These are phyloP conservation scores for Decapterus maruadsi DNA, from an alignment of 2,797 vertebrate genomes.

Conservation along the genomic window DNA sequence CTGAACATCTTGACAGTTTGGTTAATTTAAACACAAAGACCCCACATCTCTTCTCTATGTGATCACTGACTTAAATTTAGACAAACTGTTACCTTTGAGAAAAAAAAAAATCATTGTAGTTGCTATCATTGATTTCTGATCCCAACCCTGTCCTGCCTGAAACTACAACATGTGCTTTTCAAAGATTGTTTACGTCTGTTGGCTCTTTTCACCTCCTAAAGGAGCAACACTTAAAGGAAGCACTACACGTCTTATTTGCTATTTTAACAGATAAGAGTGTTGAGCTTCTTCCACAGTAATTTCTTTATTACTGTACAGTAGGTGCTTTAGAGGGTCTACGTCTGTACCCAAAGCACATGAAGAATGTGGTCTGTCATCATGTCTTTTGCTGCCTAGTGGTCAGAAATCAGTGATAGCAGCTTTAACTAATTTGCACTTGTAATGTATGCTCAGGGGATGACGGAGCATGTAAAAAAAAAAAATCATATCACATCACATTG, in stretches of 20 bases:
- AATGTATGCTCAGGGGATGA: conserved; percentile 19
- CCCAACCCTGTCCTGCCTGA: background rate
- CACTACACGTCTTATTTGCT: background rate
- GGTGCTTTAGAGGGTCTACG: background rate
- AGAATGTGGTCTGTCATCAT: background rate
- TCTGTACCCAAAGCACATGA: background rate
- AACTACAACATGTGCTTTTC: background rate
- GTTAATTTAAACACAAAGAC: background rate
- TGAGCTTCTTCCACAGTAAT: background rate
- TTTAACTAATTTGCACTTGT: conserved; percentile 8
- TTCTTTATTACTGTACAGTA: too few species aligned
- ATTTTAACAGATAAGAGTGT: background rate
- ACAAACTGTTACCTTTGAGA: background rate
- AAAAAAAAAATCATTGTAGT: background rate
- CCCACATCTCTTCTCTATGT: background rate
- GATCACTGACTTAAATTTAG: background rate
- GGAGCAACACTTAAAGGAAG: background rate
- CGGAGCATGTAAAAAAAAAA: background rate
- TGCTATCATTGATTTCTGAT: conserved; percentile 35
- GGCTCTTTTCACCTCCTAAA: background rate
- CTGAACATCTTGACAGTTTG: background rate
- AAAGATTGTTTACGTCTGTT: conserved; percentile 9
- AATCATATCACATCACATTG: conserved; percentile 14
- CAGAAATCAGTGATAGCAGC: conserved; percentile 34
- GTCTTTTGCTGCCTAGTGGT: conserved; percentile 32